Evolutionary conservation across 2,797 vertebrate genomes (phyloP), one percentile per base, ranked within the genome.

Genomic region (Selene dorsalis): DNA sequence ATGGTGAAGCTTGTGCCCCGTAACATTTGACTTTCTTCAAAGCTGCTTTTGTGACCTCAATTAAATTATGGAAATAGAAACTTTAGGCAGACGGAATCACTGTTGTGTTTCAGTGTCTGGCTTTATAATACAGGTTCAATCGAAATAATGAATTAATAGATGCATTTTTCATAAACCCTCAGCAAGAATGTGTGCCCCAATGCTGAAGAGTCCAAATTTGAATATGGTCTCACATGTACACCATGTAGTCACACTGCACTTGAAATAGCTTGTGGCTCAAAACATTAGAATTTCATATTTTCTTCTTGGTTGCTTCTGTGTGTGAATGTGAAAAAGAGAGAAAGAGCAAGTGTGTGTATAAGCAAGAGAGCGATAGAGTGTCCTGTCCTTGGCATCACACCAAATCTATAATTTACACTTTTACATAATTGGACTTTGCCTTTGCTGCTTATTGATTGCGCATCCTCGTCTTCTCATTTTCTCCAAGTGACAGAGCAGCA

Each of bases 241-340:
- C 88, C 69, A 77, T 83, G 89, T 70, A 90, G 89, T 92, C 92
- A 88, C 93, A 90, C 73, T 77, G 88, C 83, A 86, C 91, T 91
- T 87, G 84, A 93, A 94, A 94, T 94, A 92, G 92, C 93, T 94
- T 90, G 92, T 93, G 93, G 94, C 93, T 93, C 86, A 89, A 91
- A 93, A 91, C 84, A 94, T 94, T 95, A 91, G 92, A 94, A 94
- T 94, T 94, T 94, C 91, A 94, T 94, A 94, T 95, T 94, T 93
- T 87, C 80, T 80, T 89, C 78, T 85, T 77, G 78, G 83, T 85
- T 88, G 87, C 80, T 56, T 85, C 63, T 81, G 73, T 79, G 76
- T 82, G 68, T 91, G 82, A 60, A 70, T 84, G 82, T 18, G 75
- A 76, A 77, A 73, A 72, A 77, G 69, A 61, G 67, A 64, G 28